A percentile compares a stretch with the other conserved stretches of the same genome.
phyloP scores from a whole-genome alignment of 1,140 invertebrate genomes.

The Drosophila orena region DNA sequence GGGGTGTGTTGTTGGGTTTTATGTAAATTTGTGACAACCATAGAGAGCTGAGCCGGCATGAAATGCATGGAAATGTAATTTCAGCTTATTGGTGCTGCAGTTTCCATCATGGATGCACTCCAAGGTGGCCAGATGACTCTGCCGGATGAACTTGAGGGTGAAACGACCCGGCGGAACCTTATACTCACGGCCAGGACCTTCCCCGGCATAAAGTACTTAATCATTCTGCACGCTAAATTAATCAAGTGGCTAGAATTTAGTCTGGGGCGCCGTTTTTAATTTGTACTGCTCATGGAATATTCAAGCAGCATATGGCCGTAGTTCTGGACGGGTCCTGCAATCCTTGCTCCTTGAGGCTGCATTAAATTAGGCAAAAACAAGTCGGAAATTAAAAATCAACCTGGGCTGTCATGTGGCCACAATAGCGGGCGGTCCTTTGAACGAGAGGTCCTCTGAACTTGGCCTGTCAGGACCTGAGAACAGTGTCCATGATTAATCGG shows the following conservation, averaged over 20 bases:
- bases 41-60: slow-evolving; percentile 58
- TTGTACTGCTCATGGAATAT: slow-evolving; percentile 80
- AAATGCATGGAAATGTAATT: slow-evolving; percentile 59
- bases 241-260: slow-evolving; percentile 77
- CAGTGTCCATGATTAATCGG: slow-evolving; percentile 64
- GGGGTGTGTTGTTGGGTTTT: slow-evolving; percentile 32
- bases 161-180: slow-evolving; percentile 3
- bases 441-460: slow-evolving; percentile 34
- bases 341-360: slow-evolving; percentile 70
- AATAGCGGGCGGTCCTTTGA: slow-evolving; percentile 13
- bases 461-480: slow-evolving; percentile 21
- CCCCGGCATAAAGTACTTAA: slow-evolving; percentile 77
- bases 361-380: slow-evolving; percentile 76
- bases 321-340: slow-evolving; percentile 50
- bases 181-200: slow-evolving; percentile 27
- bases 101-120: slow-evolving; percentile 36
- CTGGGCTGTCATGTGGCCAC: slow-evolving; percentile 65
- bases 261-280: slow-evolving; percentile 64
- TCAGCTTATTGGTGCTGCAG: slow-evolving; percentile 44
- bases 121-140: slow-evolving; percentile 40
- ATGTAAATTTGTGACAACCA: slow-evolving; percentile 60
- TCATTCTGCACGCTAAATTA: slow-evolving; percentile 84
- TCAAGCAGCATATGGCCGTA: slow-evolving; percentile 68
- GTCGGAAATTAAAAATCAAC: slow-evolving; percentile 73
- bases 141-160: slow-evolving; percentile 30